Percentiles rank a stretch among this genome's conserved stretches.
These are phyloP conservation scores for Leptogaster cylindrica DNA, from an alignment of 2,888 invertebrate species.

Conservation along the genomic window DNA sequence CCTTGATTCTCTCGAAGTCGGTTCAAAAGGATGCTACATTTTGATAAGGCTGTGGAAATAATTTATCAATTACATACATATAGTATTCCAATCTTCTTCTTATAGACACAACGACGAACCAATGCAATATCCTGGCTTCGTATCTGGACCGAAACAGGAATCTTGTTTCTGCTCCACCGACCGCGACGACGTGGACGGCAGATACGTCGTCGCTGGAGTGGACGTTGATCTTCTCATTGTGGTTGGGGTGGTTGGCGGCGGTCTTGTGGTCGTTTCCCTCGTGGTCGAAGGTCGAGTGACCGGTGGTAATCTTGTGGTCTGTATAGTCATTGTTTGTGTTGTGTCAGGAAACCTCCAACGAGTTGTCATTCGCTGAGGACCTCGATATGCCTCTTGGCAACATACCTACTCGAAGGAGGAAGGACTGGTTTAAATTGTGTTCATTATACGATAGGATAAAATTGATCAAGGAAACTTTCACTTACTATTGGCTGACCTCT, in stretches of 20 bases:
- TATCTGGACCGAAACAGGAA: slow-evolving; percentile 52
- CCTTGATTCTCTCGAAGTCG: slow-evolving; percentile 50
- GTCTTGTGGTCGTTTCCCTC: too few relatives aligned
- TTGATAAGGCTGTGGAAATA: slow-evolving; percentile 44
- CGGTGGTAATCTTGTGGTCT: slow-evolving; percentile 35
- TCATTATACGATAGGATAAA: background rate
- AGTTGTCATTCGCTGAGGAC: slow-evolving; percentile 10
- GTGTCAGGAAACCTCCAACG: background rate
- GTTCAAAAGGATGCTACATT: slow-evolving; percentile 52
- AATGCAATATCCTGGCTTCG: slow-evolving; percentile 46
- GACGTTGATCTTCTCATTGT: slow-evolving; percentile 31
- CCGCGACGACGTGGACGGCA: slow-evolving; percentile 50
- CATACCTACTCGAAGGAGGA: slow-evolving; percentile 46
- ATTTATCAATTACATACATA: background rate
- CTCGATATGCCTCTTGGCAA: slow-evolving; percentile 37
- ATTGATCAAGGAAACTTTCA: background rate
- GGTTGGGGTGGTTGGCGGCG: background rate
- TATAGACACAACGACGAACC: too few relatives aligned
- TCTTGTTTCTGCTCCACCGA: slow-evolving; percentile 49
- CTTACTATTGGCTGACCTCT: slow-evolving; percentile 59
- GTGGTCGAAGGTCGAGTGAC: too few relatives aligned
- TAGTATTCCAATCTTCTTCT: background rate
- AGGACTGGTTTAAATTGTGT: background rate
- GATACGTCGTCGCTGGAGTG: slow-evolving; percentile 43
- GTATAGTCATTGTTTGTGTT: background rate